phyloP scores from a whole-genome alignment of 2,113 vertebrate species.

The Etheostoma cragini region DNA sequence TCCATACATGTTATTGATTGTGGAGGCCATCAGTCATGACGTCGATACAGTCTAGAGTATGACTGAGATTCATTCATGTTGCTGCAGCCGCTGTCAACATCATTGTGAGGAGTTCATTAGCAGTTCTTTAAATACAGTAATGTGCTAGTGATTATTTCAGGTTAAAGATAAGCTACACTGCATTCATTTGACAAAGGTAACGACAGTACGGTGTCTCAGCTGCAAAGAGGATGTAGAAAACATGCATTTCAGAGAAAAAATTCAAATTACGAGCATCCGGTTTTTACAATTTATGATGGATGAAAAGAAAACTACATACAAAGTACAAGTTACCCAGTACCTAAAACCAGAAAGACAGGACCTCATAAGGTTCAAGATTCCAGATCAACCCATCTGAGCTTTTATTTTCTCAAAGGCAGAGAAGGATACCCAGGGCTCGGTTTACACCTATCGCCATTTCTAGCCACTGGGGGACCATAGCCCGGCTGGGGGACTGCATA shows the following conservation, averaged over 20 bases:
- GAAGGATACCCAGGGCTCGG: no score
- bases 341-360: not conserved
- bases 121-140: not conserved
- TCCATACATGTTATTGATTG: slow-evolving; percentile 34
- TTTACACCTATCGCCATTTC: no score
- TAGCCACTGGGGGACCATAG: no score
- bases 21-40: slow-evolving; percentile 7
- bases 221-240: not conserved
- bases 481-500: no score
- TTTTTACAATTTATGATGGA: not conserved
- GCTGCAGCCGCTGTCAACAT: slow-evolving; percentile 6
- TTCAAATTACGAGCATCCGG: not conserved
- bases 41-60: not conserved
- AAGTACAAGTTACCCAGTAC: not conserved
- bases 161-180: not conserved
- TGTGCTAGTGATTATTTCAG: not conserved
- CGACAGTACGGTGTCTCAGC: not conserved
- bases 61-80: slow-evolving; percentile 3
- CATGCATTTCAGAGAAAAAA: not conserved
- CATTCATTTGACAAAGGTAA: not conserved
- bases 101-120: not conserved
- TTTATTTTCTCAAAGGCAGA: no score
- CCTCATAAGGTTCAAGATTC: no score
- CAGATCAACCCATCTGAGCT: no score
- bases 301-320: not conserved